phyloP scores from a whole-genome alignment of 1,140 invertebrate genomes.

The Semibalanus balanoides region DNA sequence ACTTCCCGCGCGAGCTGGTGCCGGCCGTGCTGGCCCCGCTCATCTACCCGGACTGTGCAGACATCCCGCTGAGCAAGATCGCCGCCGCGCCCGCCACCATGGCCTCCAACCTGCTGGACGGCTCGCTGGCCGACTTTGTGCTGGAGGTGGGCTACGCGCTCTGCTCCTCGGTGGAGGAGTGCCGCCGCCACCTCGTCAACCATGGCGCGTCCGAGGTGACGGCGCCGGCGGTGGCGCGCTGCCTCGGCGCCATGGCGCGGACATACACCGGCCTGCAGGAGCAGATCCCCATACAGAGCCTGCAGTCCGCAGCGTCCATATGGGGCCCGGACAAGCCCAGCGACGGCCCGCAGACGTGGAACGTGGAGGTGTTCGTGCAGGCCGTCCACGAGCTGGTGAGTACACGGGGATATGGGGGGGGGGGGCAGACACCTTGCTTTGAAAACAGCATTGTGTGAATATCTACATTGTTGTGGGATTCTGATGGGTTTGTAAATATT shows the following conservation, averaged over 20 bases:
- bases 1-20: conserved; percentile 72
- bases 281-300: not conserved
- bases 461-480: no score
- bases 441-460: no score
- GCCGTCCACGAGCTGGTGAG: conserved; percentile 67
- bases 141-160: conserved; percentile 80
- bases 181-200: conserved; percentile 61
- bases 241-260: conserved; percentile 72
- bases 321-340: conserved; percentile 7
- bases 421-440: no score
- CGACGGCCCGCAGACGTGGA: conserved; percentile 49
- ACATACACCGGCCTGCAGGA: conserved; percentile 48
- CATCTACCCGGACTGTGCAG: conserved; percentile 58
- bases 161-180: conserved; percentile 74
- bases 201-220: conserved; percentile 55
- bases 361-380: conserved; percentile 81
- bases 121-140: conserved; percentile 50
- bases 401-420: no score
- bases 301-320: not conserved
- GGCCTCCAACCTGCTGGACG: conserved; percentile 39
- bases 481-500: no score
- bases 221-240: conserved; percentile 62
- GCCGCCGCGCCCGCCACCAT: conserved; percentile 34
- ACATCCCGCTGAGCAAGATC: conserved; percentile 47
- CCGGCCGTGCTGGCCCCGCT: conserved; percentile 75